Evolutionary conservation across 2,797 vertebrate genomes (phyloP).

Genomic region (Remorina albescens): DNA sequence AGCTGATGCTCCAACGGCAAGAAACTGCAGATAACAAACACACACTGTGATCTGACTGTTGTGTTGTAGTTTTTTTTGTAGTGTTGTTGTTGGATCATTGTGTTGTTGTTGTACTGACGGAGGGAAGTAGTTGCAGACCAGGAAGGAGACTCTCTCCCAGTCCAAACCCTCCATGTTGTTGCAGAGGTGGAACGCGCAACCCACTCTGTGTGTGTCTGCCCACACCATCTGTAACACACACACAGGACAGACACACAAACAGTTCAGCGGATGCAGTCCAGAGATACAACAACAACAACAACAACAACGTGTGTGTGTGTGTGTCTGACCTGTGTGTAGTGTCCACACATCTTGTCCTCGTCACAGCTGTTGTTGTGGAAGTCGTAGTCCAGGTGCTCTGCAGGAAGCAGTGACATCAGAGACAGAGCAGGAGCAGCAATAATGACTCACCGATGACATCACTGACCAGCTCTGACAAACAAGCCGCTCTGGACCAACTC

Average conservation of each 20-base stretch:
- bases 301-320: background rate
- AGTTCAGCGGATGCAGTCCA: background rate
- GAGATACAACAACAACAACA: no score
- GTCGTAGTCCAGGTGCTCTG: conserved; percentile 65
- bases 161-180: conserved; percentile 61
- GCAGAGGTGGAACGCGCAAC: conserved; percentile 80
- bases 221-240: conserved; percentile 83
- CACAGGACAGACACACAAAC: conserved; percentile 35
- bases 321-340: conserved; percentile 84
- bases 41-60: no score
- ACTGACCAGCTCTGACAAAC: no score
- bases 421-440: no score
- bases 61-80: no score
- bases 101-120: conserved; percentile 51
- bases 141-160: conserved; percentile 52
- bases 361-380: conserved; percentile 78
- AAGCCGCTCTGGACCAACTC: no score
- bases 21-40: no score
- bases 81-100: no score
- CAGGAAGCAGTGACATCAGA: background rate
- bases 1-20: no score
- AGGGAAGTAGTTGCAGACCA: conserved; percentile 85
- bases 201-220: conserved; percentile 75
- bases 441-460: no score
- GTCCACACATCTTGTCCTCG: conserved; percentile 80